phyloP scores from a whole-genome alignment of 2,888 invertebrate species.

The Belgica antarctica region DNA sequence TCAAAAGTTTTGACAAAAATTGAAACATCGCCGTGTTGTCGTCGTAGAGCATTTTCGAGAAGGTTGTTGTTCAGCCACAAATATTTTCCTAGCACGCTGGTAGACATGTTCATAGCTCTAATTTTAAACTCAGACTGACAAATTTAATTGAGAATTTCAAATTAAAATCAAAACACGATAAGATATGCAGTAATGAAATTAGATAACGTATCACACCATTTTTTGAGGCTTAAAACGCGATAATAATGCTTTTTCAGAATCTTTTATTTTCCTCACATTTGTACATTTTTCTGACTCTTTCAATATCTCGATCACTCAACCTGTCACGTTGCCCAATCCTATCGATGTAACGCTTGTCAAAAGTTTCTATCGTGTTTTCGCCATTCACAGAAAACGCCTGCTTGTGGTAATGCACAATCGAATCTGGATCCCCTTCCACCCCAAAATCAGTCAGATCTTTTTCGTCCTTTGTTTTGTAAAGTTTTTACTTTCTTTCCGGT shows the following conservation, averaged over 20 bases:
- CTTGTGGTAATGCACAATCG: constrained; percentile 71
- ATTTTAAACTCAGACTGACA: neutral
- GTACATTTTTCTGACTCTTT: neutral
- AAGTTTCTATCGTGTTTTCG: constrained; percentile 59
- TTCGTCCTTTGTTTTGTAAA: constrained; percentile 65
- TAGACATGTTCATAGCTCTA: neutral
- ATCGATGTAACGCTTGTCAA: neutral
- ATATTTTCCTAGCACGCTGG: constrained; percentile 12
- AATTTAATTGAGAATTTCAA: too few relatives aligned
- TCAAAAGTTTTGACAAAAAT: constrained; percentile 38
- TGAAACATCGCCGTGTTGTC: neutral
- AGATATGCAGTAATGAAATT: too few relatives aligned
- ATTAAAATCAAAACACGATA: too few relatives aligned
- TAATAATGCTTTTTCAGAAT: too few relatives aligned
- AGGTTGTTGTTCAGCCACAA: constrained; percentile 23
- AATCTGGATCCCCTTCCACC: constrained; percentile 67
- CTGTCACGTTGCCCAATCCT: neutral
- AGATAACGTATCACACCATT: too few relatives aligned
- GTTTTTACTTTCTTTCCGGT: constrained; percentile 58
- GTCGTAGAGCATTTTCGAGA: constrained; percentile 4
- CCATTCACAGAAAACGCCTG: constrained; percentile 68
- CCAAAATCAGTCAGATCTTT: constrained; percentile 65
- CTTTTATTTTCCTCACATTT: constrained; percentile 12
- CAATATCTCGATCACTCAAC: neutral
- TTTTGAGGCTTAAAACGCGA: too few relatives aligned